Evolutionary conservation across 2,797 vertebrate species (phyloP), one percentile per base, ranked within the genome.

Genomic region (Anguilla anguilla): DNA sequence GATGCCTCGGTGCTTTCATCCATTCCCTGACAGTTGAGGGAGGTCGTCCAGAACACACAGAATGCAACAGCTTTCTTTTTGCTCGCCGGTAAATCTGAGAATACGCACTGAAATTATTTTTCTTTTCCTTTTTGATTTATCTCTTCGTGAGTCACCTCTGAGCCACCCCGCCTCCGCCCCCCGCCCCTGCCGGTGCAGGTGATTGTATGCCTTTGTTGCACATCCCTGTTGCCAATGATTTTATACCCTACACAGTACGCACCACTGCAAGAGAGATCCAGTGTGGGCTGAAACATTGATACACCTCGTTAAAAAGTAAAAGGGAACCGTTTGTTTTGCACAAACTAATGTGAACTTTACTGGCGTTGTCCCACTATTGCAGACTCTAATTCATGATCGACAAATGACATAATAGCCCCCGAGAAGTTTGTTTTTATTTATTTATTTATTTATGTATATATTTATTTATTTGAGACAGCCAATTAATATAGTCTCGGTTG

Each of bases 1-100:
- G 79, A 89, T 69, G 85, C 84, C 87, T 87, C 61, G 51, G 84
- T 69, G 81, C 84, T 87, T 87, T 82, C 79, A 87, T 86, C 87
- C 59, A 6, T 87, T 69, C 69, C 49, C 72, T 84, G 87, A 89
- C 64, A 57, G 88, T 61, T 81, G 87, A 77, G 79, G 84, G 69
- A 85, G 81, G 67, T 89, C 84, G 77, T 77, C 31, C 79, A 28
- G 67, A 86, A 53, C 22, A 84, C 83, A 2, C 59, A 28, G 28
- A 69, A 69, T n/a, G 7, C n/a, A 10, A 69, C 64, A n/a, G 64
- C 64, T 69, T 69, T n/a, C n/a, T n/a, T n/a, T 28, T 69, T 69
- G 25, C 64, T 28, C 64, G 28, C n/a, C 25, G 25, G 6, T n/a
- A n/a, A 69, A 69, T 2, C 64, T n/a, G 64, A 28, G 64, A 11